phyloP scores from a whole-genome alignment of 2,888 invertebrate species.

The Microctonus brassicae region DNA sequence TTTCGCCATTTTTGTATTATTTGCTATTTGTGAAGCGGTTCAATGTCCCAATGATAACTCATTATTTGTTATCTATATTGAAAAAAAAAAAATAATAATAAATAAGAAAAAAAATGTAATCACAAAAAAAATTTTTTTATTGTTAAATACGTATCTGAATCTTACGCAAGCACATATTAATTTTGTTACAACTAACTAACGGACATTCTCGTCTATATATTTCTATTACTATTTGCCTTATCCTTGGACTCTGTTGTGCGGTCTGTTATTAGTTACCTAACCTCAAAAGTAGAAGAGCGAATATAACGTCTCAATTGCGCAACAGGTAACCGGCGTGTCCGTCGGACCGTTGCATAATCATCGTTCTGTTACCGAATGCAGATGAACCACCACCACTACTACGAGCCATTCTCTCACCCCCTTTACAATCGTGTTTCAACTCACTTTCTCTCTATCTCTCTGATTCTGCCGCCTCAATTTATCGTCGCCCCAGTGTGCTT shows the following conservation, averaged over 20 bases:
- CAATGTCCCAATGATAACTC: constrained; percentile 3
- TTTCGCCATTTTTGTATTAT: background rate
- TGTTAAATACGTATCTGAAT: background rate
- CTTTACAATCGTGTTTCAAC: constrained; percentile 2
- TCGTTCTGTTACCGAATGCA: constrained; percentile 45
- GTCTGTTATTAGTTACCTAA: constrained; percentile 67
- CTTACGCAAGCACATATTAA: constrained; percentile 35
- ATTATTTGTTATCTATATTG: background rate
- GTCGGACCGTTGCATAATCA: constrained; percentile 44
- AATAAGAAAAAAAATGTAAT: background rate
- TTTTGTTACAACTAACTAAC: constrained; percentile 20
- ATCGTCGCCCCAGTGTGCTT: background rate
- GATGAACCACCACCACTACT: constrained; percentile 39
- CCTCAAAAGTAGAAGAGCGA: constrained; percentile 64
- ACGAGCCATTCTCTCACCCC: constrained; percentile 33
- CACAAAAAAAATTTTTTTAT: background rate
- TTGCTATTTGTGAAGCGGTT: background rate
- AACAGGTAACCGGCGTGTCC: constrained; percentile 58
- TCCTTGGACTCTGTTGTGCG: constrained; percentile 68
- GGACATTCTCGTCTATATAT: constrained; percentile 27
- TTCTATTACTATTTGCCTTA: constrained; percentile 40
- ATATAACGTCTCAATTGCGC: constrained; percentile 63
- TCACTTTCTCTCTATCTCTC: constrained; percentile 10
- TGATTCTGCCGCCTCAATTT: constrained; percentile 4
- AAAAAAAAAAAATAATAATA: background rate